These are phyloP conservation scores for Odocoileus hemionus DNA, from an alignment of 2,113 vertebrate species.

Conservation along the genomic window DNA sequence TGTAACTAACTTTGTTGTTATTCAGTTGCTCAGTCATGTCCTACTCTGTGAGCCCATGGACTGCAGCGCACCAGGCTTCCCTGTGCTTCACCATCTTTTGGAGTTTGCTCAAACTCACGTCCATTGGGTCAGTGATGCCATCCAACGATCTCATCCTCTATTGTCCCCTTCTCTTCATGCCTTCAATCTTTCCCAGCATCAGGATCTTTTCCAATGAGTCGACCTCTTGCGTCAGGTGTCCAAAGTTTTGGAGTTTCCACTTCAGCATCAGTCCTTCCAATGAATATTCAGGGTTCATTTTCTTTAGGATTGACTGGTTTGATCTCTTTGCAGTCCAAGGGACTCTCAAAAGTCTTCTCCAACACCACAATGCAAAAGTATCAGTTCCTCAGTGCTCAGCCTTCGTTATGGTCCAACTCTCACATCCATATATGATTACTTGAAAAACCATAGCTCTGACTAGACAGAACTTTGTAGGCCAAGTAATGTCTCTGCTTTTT, in stretches of 20 bases:
- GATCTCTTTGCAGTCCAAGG: neutral
- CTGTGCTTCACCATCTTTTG: neutral
- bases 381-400: neutral
- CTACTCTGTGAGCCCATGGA: neutral
- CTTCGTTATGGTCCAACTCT: neutral
- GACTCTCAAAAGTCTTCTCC: neutral
- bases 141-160: neutral
- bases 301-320: neutral
- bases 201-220: neutral
- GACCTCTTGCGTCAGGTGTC: fast-evolving
- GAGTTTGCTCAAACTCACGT: neutral
- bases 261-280: neutral
- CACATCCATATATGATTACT: neutral
- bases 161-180: neutral
- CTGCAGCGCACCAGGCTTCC: neutral
- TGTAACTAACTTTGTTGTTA: neutral
- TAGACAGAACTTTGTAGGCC: neutral
- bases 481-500: neutral
- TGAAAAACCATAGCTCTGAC: neutral
- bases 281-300: neutral
- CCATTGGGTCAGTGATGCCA: neutral
- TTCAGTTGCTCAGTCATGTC: neutral
- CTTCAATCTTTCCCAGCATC: neutral
- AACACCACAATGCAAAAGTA: neutral
- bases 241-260: neutral